Base-by-base conservation (phyloP, 2,888 invertebrate species). In the Drosophila fungiperda region DNA sequence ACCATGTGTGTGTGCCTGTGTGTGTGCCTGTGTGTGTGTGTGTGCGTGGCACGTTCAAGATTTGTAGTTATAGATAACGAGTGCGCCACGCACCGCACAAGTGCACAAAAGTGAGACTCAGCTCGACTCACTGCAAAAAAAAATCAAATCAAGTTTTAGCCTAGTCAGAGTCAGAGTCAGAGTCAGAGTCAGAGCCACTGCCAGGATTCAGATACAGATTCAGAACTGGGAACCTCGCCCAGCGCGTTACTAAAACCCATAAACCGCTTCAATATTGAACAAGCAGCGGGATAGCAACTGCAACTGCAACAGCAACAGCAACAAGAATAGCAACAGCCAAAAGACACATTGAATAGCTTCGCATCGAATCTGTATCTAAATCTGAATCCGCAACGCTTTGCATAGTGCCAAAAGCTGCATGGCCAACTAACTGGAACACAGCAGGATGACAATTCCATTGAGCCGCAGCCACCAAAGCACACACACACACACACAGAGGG, bases 371-470 rank as follows among this genome's bases (percentile, higher is more conserved):
- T 57, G 68, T 33, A 53, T 38, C 23, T n/a, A 36, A 12, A 54
- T 36, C 54, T 26, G 36, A 38, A 38, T 54, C 36, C 54, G 23
- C 36, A 54, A 36, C 54, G 54, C 54, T 36, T 54, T 36, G 70
- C 70, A 63, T 42, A 71, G 58, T 75, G 76, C 65, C 64, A 68
- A 74, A 74, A 71, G 78, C 68, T 72, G 73, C 79, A 61, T 76
- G 76, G 78, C 79, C 83, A 80, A 87, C 83, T 88, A 90, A 90
- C 89, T 91, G 83, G 91, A 90, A 90, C 91, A 89, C 90, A 91
- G 91, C 90, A 89, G 91, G 90, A 91, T 91, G 90, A 90, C 91
- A 90, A 83, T 85, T 89, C 83, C 89, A 87, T 87, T 89, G 89
- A 87, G 89, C 67, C 68, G 42, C 66, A 69, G 66, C 58, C 61